Evolutionary conservation across 2,797 vertebrate genomes (phyloP), one percentile per base, ranked within the genome.

Genomic region (Lepidocolaptes lacrymiger): DNA sequence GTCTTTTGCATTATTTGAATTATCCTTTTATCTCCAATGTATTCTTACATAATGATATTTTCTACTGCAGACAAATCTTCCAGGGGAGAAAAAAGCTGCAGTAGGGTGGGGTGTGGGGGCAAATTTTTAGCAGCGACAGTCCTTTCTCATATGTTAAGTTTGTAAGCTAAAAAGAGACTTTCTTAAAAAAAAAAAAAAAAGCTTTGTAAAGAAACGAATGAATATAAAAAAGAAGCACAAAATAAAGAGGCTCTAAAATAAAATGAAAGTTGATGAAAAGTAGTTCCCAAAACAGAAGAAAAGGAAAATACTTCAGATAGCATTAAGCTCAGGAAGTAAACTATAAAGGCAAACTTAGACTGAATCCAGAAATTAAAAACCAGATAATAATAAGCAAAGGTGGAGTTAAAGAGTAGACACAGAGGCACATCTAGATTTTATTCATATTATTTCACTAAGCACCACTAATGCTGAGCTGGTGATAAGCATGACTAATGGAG

Each of bases 61-160:
- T 80, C 52, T 67, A 15, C 43, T 49, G 32, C 28, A 89, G 32
- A 28, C 6, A 72, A 44, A 61, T 58, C 17, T 76, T 51, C 34
- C 27, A 34, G 37, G 20, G 44, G 34, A 56, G 81, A 79, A 5
- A 28, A 46, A 86, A 90, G 34, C 10, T 48, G 22, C 21, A 51
- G 9, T 7, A n/a, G 8, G 28, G 3, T n/a, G 18, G 8, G 28
- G 3, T n/a, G 18, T 1, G 3, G 3, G 8, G 27, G 18, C 8
- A 76, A 66, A 61, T 27, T 17, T 39, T 3, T 20, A 44, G 59
- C 9, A 27, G 14, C n/a, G 18, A 7, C 17, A 22, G 19, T 43
- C 24, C 34, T 88, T 80, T 49, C 64, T 79, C 48, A n/a, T 20
- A 19, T 58, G 20, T 17, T 41, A 37, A 34, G 10, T 20, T 49